These are phyloP conservation scores for Eristalis intricaria DNA, from an alignment of 2,888 invertebrate species.

Conservation along the genomic window DNA sequence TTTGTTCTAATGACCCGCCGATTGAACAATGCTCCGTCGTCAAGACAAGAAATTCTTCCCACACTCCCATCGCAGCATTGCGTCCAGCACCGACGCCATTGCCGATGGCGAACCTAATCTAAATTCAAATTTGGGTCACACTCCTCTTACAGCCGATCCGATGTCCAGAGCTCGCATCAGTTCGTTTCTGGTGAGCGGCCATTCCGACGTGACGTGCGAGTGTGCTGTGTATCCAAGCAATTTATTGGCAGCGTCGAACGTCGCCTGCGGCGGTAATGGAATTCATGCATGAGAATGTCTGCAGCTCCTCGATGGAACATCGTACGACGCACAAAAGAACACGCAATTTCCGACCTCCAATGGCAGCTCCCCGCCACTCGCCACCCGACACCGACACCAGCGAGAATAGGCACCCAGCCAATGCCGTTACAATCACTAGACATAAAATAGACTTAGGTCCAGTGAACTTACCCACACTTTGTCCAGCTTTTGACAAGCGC, in stretches of 20 bases:
- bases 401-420: constrained; percentile 19
- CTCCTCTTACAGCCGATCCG: not conserved
- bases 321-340: constrained; percentile 10
- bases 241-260: constrained; percentile 20
- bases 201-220: constrained; percentile 1
- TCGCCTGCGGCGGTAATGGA: constrained; percentile 40
- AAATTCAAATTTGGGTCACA: constrained; percentile 10
- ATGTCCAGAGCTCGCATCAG: not conserved
- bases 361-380: not conserved
- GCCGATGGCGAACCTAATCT: not conserved
- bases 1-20: not conserved
- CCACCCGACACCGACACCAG: constrained; percentile 19
- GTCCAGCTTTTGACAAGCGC: constrained; percentile 51
- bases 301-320: not conserved
- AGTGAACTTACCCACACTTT: constrained; percentile 57
- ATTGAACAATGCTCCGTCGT: not conserved
- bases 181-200: not conserved
- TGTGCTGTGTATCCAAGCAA: not conserved
- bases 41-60: not conserved
- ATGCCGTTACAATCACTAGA: constrained; percentile 46
- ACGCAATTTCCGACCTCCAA: constrained; percentile 24
- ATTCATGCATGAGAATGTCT: constrained; percentile 39
- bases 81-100: not conserved
- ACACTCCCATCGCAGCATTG: not conserved
- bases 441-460: constrained; percentile 42